Conservation (phyloP, 2,113 vertebrate species). For the Saccopteryx leptura region DNA sequence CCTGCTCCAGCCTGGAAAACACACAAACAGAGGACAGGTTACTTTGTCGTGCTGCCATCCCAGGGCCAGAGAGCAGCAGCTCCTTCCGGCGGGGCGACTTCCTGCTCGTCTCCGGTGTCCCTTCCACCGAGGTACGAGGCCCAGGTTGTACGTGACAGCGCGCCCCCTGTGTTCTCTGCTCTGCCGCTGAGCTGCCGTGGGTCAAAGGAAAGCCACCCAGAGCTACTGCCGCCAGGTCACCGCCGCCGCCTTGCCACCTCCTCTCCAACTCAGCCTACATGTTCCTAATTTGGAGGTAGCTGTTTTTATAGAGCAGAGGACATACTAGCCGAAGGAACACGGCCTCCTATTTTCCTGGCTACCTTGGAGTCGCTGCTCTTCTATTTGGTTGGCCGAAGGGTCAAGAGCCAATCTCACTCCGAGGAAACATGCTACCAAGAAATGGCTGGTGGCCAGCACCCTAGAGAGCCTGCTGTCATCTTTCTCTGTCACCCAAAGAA, state of each 20-base stretch:
- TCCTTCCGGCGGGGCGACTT: conserved; percentile 13
- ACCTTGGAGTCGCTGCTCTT: neutral
- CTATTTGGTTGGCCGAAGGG: neutral
- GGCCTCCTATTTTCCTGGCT: neutral
- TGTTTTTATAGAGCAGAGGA: neutral
- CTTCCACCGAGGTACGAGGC: neutral
- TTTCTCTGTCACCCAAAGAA: neutral
- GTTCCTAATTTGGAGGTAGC: neutral
- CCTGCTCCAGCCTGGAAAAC: conserved; percentile 94
- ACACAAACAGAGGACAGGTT: conserved; percentile 83
- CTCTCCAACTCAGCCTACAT: neutral
- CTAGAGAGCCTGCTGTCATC: neutral
- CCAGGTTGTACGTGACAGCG: conserved; percentile 39
- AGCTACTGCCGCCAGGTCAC: neutral
- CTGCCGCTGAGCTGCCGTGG: neutral
- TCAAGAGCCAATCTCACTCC: neutral
- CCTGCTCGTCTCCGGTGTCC: neutral
- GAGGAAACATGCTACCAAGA: neutral
- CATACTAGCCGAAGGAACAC: neutral
- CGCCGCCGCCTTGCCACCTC: neutral
- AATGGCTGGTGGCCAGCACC: neutral
- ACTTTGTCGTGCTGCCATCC: conserved; percentile 53
- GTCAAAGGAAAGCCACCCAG: neutral
- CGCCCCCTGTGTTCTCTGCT: neutral
- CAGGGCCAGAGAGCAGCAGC: conserved; percentile 10